These are phyloP conservation scores for Eonycteris spelaea DNA, from an alignment of 2,113 vertebrate genomes.

Conservation along the genomic window DNA sequence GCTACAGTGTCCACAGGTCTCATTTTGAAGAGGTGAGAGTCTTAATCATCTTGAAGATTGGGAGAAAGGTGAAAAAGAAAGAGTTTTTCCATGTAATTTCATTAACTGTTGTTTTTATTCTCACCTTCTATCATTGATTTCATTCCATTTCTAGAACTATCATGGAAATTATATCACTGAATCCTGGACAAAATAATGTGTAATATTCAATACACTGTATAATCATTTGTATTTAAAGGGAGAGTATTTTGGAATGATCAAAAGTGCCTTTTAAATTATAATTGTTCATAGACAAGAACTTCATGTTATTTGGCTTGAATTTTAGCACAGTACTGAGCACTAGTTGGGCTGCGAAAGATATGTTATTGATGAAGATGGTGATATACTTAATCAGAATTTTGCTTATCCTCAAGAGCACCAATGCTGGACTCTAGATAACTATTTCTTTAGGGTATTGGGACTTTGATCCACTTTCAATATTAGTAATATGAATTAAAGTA, in stretches of 20 bases:
- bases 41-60: not conserved
- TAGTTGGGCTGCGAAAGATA: not conserved
- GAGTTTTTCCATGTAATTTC: not conserved
- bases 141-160: slow-evolving; percentile 13
- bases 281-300: not conserved
- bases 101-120: not conserved
- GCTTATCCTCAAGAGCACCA: not conserved
- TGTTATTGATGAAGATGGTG: not conserved
- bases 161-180: not conserved
- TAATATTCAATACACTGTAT: not conserved
- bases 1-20: not conserved
- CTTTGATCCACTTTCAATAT: not conserved
- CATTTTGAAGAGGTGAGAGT: not conserved
- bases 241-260: not conserved
- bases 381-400: not conserved
- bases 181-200: not conserved
- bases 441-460: not conserved
- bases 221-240: not conserved
- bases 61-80: not conserved
- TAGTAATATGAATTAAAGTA: not conserved
- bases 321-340: not conserved
- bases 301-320: not conserved
- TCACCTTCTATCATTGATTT: not conserved
- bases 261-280: not conserved
- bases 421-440: not conserved